Evolutionary conservation across 1,140 invertebrate genomes (phyloP).

Genomic region (Rhyacophila brunnea): DNA sequence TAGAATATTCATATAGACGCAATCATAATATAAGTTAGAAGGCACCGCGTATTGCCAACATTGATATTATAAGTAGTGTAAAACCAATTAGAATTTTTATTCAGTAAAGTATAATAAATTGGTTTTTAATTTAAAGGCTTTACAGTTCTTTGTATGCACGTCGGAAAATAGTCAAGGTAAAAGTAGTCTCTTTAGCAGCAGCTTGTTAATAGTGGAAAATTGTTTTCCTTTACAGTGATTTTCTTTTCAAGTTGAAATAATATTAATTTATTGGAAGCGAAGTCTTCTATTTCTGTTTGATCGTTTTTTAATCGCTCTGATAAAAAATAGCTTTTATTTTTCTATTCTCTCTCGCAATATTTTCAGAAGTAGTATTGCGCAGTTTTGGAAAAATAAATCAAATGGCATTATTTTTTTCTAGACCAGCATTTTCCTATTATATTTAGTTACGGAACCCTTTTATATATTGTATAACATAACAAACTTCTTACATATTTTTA

Average conservation of each 20-base stretch:
- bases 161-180: not conserved
- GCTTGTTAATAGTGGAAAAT: not conserved
- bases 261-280: not conserved
- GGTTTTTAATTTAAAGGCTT: conserved; percentile 10
- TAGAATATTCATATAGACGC: no score
- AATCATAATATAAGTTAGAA: no score
- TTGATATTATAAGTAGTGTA: not conserved
- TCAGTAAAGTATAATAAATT: conserved; percentile 20
- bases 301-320: not conserved
- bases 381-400: no score
- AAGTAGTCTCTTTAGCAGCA: not conserved
- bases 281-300: not conserved
- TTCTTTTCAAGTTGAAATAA: not conserved
- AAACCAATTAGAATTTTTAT: conserved; percentile 18
- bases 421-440: no score
- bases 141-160: not conserved
- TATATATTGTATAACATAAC: no score
- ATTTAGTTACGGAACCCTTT: no score
- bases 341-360: no score
- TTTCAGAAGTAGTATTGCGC: no score
- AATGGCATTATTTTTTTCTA: no score
- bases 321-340: not conserved
- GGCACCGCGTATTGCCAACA: no score
- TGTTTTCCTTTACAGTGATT: not conserved
- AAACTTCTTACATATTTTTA: no score